A percentile compares a stretch with the other conserved stretches of the same genome.
Evolutionary conservation across 2,888 invertebrate genomes (phyloP).

Genomic region (Conistra vaccinii): DNA sequence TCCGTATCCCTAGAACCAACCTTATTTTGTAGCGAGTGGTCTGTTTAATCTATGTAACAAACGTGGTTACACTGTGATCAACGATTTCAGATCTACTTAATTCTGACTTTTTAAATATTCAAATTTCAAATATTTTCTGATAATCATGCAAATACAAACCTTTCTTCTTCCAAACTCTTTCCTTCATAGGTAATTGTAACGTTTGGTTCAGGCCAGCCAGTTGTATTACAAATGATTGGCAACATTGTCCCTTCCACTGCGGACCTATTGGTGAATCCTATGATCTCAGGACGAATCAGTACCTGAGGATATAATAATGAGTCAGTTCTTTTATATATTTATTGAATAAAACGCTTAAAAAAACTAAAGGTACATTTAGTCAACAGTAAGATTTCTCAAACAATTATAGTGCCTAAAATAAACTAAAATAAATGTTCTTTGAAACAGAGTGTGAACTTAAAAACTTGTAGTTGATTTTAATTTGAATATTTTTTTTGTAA

Average conservation of each 20-base stretch:
- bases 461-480: not conserved
- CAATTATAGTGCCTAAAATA: too few relatives aligned
- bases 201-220: constrained; percentile 78
- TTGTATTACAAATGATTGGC: constrained; percentile 77
- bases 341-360: too few relatives aligned
- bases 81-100: not conserved
- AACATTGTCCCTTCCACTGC: constrained; percentile 74
- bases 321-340: not conserved
- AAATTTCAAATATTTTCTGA: not conserved
- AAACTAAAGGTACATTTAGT: too few relatives aligned
- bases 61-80: not conserved
- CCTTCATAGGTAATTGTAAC: constrained; percentile 75
- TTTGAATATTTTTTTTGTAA: not conserved
- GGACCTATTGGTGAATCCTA: constrained; percentile 74
- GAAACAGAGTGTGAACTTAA: not conserved
- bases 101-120: too few relatives aligned
- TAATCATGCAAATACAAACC: constrained; percentile 64
- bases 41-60: not conserved
- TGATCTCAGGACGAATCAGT: constrained; percentile 76
- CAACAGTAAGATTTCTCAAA: too few relatives aligned
- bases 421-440: too few relatives aligned
- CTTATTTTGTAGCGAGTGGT: not conserved
- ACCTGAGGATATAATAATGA: constrained; percentile 72
- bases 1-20: constrained; percentile 62
- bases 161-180: constrained; percentile 67